Evolutionary conservation across 2,888 invertebrate species (phyloP).

Genomic region (Nomada fucata): DNA sequence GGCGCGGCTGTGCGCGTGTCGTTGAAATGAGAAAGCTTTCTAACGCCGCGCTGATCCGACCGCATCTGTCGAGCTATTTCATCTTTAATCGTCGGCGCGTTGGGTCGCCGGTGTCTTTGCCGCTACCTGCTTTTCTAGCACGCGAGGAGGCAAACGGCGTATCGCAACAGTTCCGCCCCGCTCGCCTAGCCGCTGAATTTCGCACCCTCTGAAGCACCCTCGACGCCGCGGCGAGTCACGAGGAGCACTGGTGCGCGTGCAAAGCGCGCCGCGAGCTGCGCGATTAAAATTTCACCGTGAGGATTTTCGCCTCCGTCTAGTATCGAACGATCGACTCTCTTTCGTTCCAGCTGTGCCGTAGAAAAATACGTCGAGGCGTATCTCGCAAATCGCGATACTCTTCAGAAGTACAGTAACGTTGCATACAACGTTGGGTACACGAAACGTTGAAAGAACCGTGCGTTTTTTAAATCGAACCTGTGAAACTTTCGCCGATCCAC

Average conservation of each 20-base stretch:
- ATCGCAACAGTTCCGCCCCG: background rate
- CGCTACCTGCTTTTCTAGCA: background rate
- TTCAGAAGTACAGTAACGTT: constrained; percentile 30
- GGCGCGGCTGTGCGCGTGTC: background rate
- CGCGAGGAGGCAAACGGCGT: constrained; percentile 1
- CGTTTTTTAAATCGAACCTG: constrained; percentile 1
- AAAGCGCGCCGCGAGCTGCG: constrained; percentile 6
- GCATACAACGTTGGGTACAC: background rate
- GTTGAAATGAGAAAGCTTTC: background rate
- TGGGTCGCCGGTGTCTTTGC: background rate
- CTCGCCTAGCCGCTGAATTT: constrained; percentile 4
- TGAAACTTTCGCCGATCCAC: background rate
- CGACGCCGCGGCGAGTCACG: constrained; percentile 6
- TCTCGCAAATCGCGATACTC: constrained; percentile 22
- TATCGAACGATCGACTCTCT: constrained; percentile 1
- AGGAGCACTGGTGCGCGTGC: background rate
- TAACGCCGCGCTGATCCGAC: too few relatives aligned
- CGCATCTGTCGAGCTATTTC: background rate
- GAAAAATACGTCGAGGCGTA: constrained; percentile 14
- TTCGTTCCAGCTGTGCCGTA: background rate
- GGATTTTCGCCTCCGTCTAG: constrained; percentile 31
- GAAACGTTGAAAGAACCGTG: background rate
- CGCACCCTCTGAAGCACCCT: constrained; percentile 22
- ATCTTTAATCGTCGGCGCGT: background rate
- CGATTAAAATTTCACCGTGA: constrained; percentile 47